Evolutionary conservation across 2,113 vertebrate species (phyloP).

Genomic region (Camelus bactrianus): DNA sequence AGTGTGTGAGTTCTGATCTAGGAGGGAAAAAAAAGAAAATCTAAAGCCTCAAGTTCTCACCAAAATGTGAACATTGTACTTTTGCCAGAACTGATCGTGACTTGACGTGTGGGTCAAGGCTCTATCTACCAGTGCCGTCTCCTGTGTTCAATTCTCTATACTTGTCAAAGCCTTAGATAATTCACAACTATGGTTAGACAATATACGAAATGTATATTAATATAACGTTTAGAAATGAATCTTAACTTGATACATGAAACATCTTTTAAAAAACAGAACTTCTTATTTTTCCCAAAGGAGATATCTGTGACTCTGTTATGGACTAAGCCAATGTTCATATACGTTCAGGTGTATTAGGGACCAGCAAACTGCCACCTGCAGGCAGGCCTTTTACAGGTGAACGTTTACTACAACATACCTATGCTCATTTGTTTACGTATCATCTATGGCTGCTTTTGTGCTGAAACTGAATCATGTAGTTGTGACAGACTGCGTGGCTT

Average conservation of each 20-base stretch:
- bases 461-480: neutral
- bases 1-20: neutral
- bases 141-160: neutral
- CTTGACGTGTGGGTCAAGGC: accelerated
- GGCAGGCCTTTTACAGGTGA: neutral
- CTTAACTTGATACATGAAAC: conserved; percentile 12
- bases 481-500: neutral
- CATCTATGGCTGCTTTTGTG: neutral
- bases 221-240: neutral
- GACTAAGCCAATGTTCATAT: neutral
- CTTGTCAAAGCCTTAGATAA: neutral
- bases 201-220: neutral
- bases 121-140: neutral
- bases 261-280: neutral
- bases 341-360: neutral
- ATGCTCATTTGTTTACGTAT: neutral
- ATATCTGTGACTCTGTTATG: neutral
- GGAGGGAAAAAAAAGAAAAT: neutral
- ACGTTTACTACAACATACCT: too few relatives aligned
- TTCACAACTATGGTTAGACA: neutral
- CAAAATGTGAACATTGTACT: neutral
- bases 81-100: neutral
- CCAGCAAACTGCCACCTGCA: neutral
- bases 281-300: neutral
- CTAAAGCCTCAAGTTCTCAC: neutral